Base-by-base conservation (phyloP, 2,888 invertebrate species). In the Strigamia transsilvanica region DNA sequence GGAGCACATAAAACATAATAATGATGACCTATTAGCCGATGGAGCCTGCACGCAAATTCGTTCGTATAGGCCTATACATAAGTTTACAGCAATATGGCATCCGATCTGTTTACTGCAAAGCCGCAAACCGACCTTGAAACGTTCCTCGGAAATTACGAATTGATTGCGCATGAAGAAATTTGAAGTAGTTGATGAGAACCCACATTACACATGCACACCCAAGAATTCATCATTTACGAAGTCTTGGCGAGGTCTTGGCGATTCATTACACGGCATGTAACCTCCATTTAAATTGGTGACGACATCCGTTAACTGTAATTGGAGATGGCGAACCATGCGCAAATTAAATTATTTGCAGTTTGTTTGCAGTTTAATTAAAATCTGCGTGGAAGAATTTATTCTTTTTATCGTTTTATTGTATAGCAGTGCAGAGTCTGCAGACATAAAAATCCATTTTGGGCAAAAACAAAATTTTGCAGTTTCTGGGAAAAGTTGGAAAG, bases 161-260 rank as follows among this genome's bases (percentile, higher is more conserved):
- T 66, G 18, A 66, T 66, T 18, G 18, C 23, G 61, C 61, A 23
- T 66, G 61, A 66, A 66, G 61, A 66, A 51, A 66, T 66, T 18
- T 21, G 5, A 23, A 66, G 61, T 66, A 46, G 12, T 66, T 66
- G 61, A 66, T 66, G 61, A 66, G 23, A 66, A 21, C 61, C 61
- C 21, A 66, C 46, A 46, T 46, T n/a, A 2, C 2, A 21, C 6
- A 66, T n/a, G 12, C 61, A 5, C 6, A 66, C 23, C 61, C 61
- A 66, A 66, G 61, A 66, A 66, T 66, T 66, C 61, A 66, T 66
- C 21, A 66, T 66, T n/a, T 46, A 46, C 46, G 46, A 15, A 46
- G 46, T n/a, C 15, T 46, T 46, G 46, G 46, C 46, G 46, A 46
- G 46, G 46, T 46, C 1, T 46, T n/a, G n/a, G 46, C n/a, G 61